These are phyloP conservation scores for Mandrillus leucophaeus DNA, from an alignment of 2,113 vertebrate species.

Conservation along the genomic window DNA sequence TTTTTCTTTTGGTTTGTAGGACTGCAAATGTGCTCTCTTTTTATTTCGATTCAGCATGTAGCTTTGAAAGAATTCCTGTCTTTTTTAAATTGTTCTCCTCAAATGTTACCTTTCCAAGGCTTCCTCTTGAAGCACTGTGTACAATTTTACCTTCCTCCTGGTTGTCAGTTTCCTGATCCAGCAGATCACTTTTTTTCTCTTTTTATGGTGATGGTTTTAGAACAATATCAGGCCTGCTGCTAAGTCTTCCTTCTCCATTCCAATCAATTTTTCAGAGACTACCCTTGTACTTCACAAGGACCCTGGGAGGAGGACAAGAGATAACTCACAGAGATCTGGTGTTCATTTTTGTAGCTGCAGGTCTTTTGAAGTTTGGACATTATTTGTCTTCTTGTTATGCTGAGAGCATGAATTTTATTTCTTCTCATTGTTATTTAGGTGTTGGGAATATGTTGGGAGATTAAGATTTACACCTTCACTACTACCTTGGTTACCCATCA, in stretches of 20 bases:
- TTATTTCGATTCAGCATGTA: not conserved
- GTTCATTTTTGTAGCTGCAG: not conserved
- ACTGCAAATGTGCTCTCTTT: not conserved
- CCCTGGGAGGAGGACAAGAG: not conserved
- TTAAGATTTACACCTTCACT: not conserved
- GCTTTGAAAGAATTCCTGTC: not conserved
- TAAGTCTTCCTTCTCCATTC: not conserved
- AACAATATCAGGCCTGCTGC: not conserved
- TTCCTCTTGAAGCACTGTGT: not conserved
- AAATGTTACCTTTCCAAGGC: not conserved
- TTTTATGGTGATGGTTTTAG: not conserved
- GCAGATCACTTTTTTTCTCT: not conserved
- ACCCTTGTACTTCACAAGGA: not conserved
- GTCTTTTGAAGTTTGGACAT: conserved; percentile 1
- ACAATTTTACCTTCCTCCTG: not conserved
- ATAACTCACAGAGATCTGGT: not conserved
- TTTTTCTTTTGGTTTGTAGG: not conserved
- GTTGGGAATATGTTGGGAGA: not conserved
- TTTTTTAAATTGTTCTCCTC: not conserved
- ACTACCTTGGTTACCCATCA: not conserved
- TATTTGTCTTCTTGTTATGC: not conserved
- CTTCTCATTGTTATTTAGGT: not conserved
- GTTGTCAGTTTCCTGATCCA: not conserved
- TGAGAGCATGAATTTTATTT: not conserved
- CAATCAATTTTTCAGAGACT: not conserved